Evolutionary conservation across 1,140 invertebrate genomes (phyloP).

Genomic region (Uloborus diversus): DNA sequence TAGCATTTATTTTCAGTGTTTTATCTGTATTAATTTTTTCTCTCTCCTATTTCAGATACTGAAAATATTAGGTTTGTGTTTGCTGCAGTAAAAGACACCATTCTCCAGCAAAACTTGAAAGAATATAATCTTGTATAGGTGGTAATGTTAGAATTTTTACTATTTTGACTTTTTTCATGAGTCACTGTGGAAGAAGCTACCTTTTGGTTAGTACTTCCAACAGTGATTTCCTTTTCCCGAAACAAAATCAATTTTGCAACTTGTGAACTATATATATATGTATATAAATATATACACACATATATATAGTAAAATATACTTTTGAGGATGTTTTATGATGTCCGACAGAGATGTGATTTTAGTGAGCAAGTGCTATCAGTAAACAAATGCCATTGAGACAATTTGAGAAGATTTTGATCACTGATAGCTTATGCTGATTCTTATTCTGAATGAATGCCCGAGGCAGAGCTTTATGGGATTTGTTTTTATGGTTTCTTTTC

Average conservation of each 20-base stretch:
- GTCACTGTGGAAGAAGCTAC: slow-evolving; percentile 46
- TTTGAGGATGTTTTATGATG: slow-evolving; percentile 21
- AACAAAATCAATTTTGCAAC: slow-evolving; percentile 51
- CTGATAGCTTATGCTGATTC: slow-evolving; percentile 5
- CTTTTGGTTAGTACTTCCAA: slow-evolving; percentile 48
- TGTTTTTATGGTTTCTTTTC: slow-evolving; percentile 28
- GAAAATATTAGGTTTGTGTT: slow-evolving; percentile 99
- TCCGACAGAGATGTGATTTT: slow-evolving; percentile 27
- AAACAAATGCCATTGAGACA: background rate
- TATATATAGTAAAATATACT: slow-evolving; percentile 6
- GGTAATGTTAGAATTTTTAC: slow-evolving; percentile 39
- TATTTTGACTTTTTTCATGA: slow-evolving; percentile 30
- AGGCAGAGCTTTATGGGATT: slow-evolving; percentile 3
- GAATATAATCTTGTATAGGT: slow-evolving; percentile 91
- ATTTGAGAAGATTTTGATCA: background rate
- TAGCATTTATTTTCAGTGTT: no score
- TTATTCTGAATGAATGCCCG: slow-evolving; percentile 19
- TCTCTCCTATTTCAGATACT: slow-evolving; percentile 80
- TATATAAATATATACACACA: background rate
- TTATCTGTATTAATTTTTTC: background rate
- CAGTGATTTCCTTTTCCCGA: slow-evolving; percentile 20
- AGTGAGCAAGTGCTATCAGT: slow-evolving; percentile 13
- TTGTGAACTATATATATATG: slow-evolving; percentile 38
- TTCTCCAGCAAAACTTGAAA: slow-evolving; percentile 97
- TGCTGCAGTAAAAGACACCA: slow-evolving; percentile 99